A percentile compares a stretch with the other conserved stretches of the same genome.
Evolutionary conservation across 2,113 vertebrate species (phyloP).

Genomic region (Ivindomyrus marchei): DNA sequence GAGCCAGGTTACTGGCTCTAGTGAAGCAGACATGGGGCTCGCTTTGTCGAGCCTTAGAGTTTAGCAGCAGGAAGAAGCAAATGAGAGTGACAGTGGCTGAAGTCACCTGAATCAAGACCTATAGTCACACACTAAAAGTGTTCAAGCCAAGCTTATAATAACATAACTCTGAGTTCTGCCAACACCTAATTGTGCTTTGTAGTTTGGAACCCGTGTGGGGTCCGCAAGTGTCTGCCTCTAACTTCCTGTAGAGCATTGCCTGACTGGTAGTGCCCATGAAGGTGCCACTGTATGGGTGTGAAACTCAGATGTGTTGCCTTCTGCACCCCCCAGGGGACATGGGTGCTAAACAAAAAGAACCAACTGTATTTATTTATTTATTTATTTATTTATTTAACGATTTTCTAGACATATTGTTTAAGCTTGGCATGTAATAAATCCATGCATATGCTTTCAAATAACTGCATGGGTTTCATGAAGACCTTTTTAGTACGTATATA

Average conservation of each 20-base stretch:
- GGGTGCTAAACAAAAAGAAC: background rate
- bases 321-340: background rate
- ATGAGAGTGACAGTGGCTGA: background rate
- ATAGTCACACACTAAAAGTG: background rate
- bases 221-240: background rate
- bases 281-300: background rate
- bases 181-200: background rate
- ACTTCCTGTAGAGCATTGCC: background rate
- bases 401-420: background rate
- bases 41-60: background rate
- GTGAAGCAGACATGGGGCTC: background rate
- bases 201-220: background rate
- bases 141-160: background rate
- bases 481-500: background rate
- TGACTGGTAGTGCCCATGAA: background rate
- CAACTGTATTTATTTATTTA: background rate
- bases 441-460: background rate
- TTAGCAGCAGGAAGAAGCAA: background rate
- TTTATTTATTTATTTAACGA: background rate
- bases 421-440: background rate
- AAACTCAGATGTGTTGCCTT: background rate
- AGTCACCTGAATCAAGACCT: background rate
- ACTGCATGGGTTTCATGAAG: background rate
- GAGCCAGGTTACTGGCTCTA: background rate
- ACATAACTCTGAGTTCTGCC: background rate